These are phyloP conservation scores for Climacteris rufus DNA, from an alignment of 2,113 vertebrate species.

Conservation along the genomic window DNA sequence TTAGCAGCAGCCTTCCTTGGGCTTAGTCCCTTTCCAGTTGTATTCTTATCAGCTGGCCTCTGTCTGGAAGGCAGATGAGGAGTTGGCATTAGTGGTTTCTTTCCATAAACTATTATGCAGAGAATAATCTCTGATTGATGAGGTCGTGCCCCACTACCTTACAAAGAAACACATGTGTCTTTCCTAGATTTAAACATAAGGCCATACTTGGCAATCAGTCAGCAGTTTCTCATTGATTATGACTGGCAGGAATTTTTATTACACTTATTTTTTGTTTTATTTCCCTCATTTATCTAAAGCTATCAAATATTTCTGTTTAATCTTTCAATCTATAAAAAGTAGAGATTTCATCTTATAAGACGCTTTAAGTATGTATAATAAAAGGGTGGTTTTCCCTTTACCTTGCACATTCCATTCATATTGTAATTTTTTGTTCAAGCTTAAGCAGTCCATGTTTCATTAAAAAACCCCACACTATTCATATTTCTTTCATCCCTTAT, in stretches of 20 bases:
- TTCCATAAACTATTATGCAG: constrained; percentile 52
- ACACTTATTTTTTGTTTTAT: constrained; percentile 39
- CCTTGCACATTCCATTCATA: constrained; percentile 54
- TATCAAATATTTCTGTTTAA: constrained; percentile 16
- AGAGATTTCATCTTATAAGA: neutral
- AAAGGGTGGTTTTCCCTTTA: constrained; percentile 31
- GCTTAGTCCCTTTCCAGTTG: neutral
- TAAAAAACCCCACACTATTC: constrained; percentile 18
- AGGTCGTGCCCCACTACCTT: constrained; percentile 34
- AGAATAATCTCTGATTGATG: constrained; percentile 61
- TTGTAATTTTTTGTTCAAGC: constrained; percentile 46
- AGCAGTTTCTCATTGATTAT: constrained; percentile 52
- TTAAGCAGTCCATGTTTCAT: constrained; percentile 22
- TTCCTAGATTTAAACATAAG: constrained; percentile 21
- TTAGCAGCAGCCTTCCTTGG: neutral
- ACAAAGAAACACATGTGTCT: constrained; percentile 46
- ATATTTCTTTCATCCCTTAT: constrained; percentile 42
- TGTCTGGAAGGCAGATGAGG: constrained; percentile 20
- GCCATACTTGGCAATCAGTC: constrained; percentile 28
- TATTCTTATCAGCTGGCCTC: neutral
- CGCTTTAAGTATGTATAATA: neutral
- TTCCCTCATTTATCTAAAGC: constrained; percentile 27
- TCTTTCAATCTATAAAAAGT: constrained; percentile 21
- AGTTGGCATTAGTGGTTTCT: neutral
- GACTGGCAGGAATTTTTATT: constrained; percentile 39